Base-by-base conservation (phyloP, 2,888 invertebrate genomes). In the Catocala nupta region DNA sequence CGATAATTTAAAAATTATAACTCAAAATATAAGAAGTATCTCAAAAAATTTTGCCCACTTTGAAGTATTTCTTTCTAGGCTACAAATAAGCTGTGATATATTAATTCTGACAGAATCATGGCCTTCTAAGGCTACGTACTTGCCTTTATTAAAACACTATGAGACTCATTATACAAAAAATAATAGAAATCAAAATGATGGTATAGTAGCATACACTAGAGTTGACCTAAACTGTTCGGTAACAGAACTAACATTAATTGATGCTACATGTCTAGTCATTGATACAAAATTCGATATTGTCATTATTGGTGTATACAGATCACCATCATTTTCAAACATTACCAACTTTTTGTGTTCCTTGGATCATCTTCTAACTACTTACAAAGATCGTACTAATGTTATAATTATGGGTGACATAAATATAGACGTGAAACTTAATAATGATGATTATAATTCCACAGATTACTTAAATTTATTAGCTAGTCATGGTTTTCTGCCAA, bases 11-110 rank as follows among this genome's bases (percentile, higher is more conserved):
- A 43, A 43, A 43, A 43, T 43, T 11, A 10, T 43, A 11, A 51
- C 51, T 1, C 51, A 51, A 39, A 51, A 51, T 51, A 51, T 51
- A 33, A 51, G 51, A 39, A 51, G 51, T 12, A 51, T 51, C 1
- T 13, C 34, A 7, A 12, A 13, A 43, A n/a, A 51, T 33, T 12
- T 39, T 39, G 8, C 9, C 12, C 33, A 51, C 10, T 51, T 51
- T 39, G 39, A 51, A 39, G 39, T 51, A 2, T n/a, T 51, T 5
- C 13, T 51, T 5, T 12, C 51, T 13, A 36, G 51, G 11, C 9
- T 51, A 5, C 6, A 51, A 5, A 9, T 13, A 39, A n/a, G 5
- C 5, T 50, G 50, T 39, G 39, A 51, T 33, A 39, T 51, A 36
- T 12, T 33, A 5, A 51, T 51, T 5, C 51, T 50, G 5, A 50